A percentile compares a stretch with the other conserved stretches of the same genome.
These are phyloP conservation scores for Rhabdophis nuchalis DNA, from an alignment of 2,797 vertebrate genomes.

Conservation along the genomic window DNA sequence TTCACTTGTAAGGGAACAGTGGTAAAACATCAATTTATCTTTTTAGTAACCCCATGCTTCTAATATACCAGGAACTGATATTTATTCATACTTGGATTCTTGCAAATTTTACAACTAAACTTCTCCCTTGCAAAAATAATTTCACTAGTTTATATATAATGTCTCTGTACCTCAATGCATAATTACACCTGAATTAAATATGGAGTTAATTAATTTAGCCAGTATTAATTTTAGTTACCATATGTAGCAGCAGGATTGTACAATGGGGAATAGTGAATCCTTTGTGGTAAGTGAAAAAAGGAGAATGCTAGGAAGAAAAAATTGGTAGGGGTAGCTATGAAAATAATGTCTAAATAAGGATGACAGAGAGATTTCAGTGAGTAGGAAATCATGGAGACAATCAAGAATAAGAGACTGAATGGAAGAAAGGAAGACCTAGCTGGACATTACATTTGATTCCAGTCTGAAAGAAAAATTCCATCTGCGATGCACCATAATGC, in stretches of 20 bases:
- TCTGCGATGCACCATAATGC: not conserved
- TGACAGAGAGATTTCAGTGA: not conserved
- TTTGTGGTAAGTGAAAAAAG: not conserved
- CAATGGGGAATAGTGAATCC: not conserved
- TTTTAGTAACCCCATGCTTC: slow-evolving; percentile 44
- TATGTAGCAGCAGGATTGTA: not conserved
- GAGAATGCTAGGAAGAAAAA: not conserved
- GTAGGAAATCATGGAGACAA: not conserved
- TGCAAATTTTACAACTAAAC: slow-evolving; percentile 37
- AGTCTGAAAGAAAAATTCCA: not conserved
- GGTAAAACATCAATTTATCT: slow-evolving; percentile 47
- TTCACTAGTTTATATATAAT: slow-evolving; percentile 28
- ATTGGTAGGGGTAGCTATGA: not conserved
- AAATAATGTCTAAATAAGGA: not conserved
- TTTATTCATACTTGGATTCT: slow-evolving; percentile 46
- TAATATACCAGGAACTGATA: slow-evolving; percentile 46
- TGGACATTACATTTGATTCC: not conserved
- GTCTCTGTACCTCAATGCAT: not conserved
- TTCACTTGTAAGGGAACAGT: slow-evolving; percentile 48
- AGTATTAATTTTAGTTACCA: not conserved
- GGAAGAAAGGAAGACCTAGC: not conserved
- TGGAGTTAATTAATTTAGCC: not conserved
- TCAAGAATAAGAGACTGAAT: not conserved
- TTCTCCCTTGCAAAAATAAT: not conserved
- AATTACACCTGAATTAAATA: not conserved